Evolutionary conservation across 2,797 vertebrate genomes (phyloP).

Genomic region (Spinibarbus caldwelli): DNA sequence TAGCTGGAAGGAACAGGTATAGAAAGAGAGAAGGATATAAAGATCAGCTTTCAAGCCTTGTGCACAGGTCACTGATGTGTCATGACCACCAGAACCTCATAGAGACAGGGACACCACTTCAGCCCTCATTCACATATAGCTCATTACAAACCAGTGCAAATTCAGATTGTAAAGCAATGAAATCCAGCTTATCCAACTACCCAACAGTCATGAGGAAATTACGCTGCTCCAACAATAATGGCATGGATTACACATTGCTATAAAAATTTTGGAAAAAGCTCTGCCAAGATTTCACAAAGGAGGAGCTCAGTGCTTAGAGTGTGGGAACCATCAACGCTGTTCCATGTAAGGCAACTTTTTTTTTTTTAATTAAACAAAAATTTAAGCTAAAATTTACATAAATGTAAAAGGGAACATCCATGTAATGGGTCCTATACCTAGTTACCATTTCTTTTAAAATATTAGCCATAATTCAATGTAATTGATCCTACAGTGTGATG

Average conservation of each 20-base stretch:
- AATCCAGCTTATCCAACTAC: neutral
- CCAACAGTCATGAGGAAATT: constrained; percentile 13
- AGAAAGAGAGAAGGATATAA: neutral
- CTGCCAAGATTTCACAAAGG: constrained; percentile 49
- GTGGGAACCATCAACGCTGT: constrained; percentile 37
- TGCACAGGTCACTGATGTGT: neutral
- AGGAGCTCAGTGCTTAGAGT: constrained; percentile 7
- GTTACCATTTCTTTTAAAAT: neutral
- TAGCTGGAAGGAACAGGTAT: neutral
- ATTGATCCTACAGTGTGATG: neutral
- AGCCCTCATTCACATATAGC: neutral
- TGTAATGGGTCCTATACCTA: neutral
- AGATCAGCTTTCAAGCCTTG: constrained; percentile 24
- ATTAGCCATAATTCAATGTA: neutral
- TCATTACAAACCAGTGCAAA: constrained; percentile 1
- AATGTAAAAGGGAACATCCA: neutral
- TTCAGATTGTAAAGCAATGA: neutral
- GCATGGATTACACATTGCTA: constrained; percentile 47
- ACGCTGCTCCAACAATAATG: constrained; percentile 21
- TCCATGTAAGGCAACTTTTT: constrained; percentile 3
- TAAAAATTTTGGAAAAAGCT: constrained; percentile 24
- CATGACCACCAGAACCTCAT: neutral
- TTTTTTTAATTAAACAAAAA: neutral
- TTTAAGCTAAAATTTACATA: neutral
- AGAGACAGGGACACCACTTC: neutral